Conservation (phyloP, 1,140 invertebrate genomes). For the Drosophila murphyi region DNA sequence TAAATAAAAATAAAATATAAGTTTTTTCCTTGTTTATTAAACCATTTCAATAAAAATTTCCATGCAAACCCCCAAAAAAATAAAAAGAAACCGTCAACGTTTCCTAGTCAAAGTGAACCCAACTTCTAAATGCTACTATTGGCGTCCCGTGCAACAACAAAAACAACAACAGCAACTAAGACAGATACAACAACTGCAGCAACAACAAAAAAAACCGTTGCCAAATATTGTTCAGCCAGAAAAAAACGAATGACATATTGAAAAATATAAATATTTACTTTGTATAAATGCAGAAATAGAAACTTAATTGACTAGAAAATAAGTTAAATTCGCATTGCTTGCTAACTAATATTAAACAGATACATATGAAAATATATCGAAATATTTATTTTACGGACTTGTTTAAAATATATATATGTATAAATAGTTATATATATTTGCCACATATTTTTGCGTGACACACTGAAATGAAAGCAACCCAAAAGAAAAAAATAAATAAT, state of each 20-base stretch:
- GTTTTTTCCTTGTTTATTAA: constrained; percentile 41
- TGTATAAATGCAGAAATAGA: constrained; percentile 43
- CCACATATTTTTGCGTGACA: constrained; percentile 75
- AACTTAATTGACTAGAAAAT: constrained; percentile 41
- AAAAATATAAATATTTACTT: constrained; percentile 39
- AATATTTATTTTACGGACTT: constrained; percentile 66
- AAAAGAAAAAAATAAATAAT: constrained; percentile 57
- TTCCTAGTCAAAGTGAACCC: constrained; percentile 58
- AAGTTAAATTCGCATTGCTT: constrained; percentile 72
- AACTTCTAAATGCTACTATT: constrained; percentile 59
- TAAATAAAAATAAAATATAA: not conserved
- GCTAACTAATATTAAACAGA: constrained; percentile 39
- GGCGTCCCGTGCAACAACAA: constrained; percentile 46
- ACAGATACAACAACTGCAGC: constrained; percentile 19
- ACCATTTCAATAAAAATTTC: constrained; percentile 31
- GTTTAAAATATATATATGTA: constrained; percentile 51
- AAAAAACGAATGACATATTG: constrained; percentile 21
- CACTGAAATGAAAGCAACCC: constrained; percentile 17
- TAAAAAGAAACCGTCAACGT: constrained; percentile 37
- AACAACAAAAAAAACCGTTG: constrained; percentile 29
- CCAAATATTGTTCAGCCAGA: constrained; percentile 48
- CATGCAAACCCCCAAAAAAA: constrained; percentile 30
- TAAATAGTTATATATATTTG: constrained; percentile 46
- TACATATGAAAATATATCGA: constrained; percentile 46
- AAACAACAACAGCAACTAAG: constrained; percentile 18